Evolutionary conservation across 2,113 vertebrate genomes (phyloP), one percentile per base, ranked within the genome.

Genomic region (Channa argus): DNA sequence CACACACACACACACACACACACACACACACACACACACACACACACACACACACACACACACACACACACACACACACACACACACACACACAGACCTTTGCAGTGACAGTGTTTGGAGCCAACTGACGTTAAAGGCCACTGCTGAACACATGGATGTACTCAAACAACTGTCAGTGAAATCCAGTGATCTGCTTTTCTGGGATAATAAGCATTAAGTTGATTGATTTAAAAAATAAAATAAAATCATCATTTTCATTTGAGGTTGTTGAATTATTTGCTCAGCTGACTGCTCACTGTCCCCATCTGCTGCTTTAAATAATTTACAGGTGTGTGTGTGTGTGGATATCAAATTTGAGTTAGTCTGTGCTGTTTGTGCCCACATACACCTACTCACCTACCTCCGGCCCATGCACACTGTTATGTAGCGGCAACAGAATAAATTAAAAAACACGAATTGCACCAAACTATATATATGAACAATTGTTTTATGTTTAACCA

Each of bases 291-390:
- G 39, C 45, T 64, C 44, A 74, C 58, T 72, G 61, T 68, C 71
- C 80, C 84, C 86, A 84, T 86, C 81, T 86, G 83, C 58, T 74
- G 58, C 64, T 64, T 82, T 92, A 70, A 92, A 92, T 93, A 77
- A 93, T 93, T 92, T 79, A 93, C 86, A 88, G 82, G 83, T 86
- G 76, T 73, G 79, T 53, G 34, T 83, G 37, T 56, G 24, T 51
- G 46, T 11, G 69, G 37, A 56, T 8, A 6, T 53, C 34, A 44
- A 53, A 58, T 80, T 60, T 53, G 80, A 72, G 43, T 70, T 59
- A 66, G 69, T 67, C 51, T 6, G 8, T 59, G 24, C 56, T 12
- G 60, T 77, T 71, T 64, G 50, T 65, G 44, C 70, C 76, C 54
- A 80, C 75, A 10, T 46, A 63, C 79, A 77, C 64, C 73, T 72